phyloP scores from a whole-genome alignment of 1,140 invertebrate species.

The Drosophila tani region DNA sequence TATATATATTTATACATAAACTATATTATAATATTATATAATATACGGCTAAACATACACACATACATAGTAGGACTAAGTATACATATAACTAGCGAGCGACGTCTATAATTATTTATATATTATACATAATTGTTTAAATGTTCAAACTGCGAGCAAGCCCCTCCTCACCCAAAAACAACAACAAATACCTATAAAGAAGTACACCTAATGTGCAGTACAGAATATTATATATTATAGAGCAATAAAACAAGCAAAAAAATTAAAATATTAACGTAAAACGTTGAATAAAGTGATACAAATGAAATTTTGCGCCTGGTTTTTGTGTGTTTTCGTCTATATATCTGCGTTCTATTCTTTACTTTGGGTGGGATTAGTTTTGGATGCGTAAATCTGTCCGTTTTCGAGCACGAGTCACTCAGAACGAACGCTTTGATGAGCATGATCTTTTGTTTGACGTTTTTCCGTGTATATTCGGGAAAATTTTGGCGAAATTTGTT shows the following conservation, averaged over 20 bases:
- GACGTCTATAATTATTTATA: slow-evolving; percentile 58
- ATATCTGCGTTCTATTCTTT: slow-evolving; percentile 22
- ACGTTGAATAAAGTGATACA: slow-evolving; percentile 79
- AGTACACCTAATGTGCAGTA: slow-evolving; percentile 30
- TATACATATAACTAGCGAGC: slow-evolving; percentile 57
- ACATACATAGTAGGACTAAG: slow-evolving; percentile 56
- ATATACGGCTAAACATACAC: slow-evolving; percentile 25
- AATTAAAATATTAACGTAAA: slow-evolving; percentile 67
- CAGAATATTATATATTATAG: slow-evolving; percentile 38
- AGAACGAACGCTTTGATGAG: slow-evolving; percentile 21
- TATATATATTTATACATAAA: slow-evolving; percentile 29
- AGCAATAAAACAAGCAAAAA: slow-evolving; percentile 41
- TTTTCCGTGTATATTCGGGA: slow-evolving; percentile 9
- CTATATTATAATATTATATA: slow-evolving; percentile 32
- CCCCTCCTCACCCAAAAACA: slow-evolving; percentile 20
- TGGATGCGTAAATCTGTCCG: slow-evolving; percentile 42
- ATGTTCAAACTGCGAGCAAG: slow-evolving; percentile 46
- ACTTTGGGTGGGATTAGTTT: slow-evolving; percentile 42
- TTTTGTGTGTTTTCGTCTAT: slow-evolving; percentile 17
- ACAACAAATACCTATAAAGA: slow-evolving; percentile 29
- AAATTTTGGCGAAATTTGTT: neutral
- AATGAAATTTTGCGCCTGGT: slow-evolving; percentile 32
- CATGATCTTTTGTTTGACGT: slow-evolving; percentile 40
- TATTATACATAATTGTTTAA: slow-evolving; percentile 69
- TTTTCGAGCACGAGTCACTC: slow-evolving; percentile 34